A percentile compares a stretch with the other conserved stretches of the same genome.
These are phyloP conservation scores for Nothura maculosa DNA, from an alignment of 2,797 vertebrate species.

Conservation along the genomic window DNA sequence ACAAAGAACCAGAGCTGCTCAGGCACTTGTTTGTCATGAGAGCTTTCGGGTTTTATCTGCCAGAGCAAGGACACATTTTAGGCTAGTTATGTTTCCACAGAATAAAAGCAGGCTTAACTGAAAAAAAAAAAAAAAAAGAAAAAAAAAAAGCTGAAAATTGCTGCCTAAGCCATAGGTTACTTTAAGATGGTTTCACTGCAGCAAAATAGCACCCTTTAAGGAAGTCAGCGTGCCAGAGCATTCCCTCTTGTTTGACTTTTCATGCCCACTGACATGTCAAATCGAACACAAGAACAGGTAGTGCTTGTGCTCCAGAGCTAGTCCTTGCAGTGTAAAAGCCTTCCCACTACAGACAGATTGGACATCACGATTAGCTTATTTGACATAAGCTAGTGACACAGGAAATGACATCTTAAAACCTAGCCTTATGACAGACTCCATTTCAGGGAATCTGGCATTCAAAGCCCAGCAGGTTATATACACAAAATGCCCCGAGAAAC, in stretches of 20 bases:
- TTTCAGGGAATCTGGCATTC: neutral
- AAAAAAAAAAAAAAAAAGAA: neutral
- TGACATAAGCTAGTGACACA: neutral
- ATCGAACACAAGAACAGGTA: neutral
- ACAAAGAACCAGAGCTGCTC: neutral
- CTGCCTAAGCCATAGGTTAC: neutral
- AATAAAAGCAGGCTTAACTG: neutral
- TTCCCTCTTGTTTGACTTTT: neutral
- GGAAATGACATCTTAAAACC: neutral
- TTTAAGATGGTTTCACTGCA: neutral
- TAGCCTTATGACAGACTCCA: neutral
- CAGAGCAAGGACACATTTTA: neutral
- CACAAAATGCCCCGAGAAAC: neutral
- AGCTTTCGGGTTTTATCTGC: neutral
- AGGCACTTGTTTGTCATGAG: fast-evolving
- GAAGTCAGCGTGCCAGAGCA: neutral
- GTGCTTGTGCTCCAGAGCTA: neutral
- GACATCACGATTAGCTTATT: neutral
- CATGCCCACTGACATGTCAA: neutral
- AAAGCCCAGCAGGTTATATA: neutral
- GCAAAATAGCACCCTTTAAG: neutral
- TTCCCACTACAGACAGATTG: neutral
- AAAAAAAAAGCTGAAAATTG: neutral
- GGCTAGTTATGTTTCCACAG: neutral
- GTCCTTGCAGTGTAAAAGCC: neutral